phyloP scores from a whole-genome alignment of 2,888 invertebrate species.

The Agonum fuliginosum region DNA sequence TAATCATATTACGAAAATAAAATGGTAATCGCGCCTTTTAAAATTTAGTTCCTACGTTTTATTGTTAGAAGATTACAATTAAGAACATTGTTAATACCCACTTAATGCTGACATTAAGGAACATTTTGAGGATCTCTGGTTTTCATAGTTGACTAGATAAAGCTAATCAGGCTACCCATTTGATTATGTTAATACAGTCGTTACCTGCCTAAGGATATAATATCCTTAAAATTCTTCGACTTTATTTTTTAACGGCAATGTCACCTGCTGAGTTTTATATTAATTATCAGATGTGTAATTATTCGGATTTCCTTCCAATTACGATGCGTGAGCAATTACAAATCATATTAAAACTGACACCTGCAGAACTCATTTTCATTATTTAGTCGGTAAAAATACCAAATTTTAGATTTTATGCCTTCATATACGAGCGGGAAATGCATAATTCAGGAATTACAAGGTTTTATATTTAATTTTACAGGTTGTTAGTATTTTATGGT shows the following conservation, averaged over 20 bases:
- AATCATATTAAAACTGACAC: constrained; percentile 31
- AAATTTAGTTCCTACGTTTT: constrained; percentile 7
- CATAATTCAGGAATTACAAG: neutral
- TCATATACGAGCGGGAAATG: neutral
- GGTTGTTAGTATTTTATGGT: neutral
- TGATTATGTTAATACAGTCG: constrained; percentile 23
- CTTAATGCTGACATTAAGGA: neutral
- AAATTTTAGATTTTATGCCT: constrained; percentile 29
- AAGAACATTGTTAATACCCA: constrained; percentile 1
- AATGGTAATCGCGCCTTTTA: neutral
- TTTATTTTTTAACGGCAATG: constrained; percentile 15
- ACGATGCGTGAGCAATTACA: constrained; percentile 30
- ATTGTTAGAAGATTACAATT: constrained; percentile 31
- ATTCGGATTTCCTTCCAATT: constrained; percentile 43
- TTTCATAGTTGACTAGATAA: neutral
- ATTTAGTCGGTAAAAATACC: constrained; percentile 13
- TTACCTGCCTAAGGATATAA: neutral
- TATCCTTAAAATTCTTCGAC: neutral
- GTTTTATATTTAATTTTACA: neutral
- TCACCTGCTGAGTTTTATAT: constrained; percentile 42
- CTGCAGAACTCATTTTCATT: constrained; percentile 31
- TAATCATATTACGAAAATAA: constrained; percentile 18
- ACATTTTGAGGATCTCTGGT: neutral
- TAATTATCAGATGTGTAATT: constrained; percentile 39
- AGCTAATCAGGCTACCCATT: constrained; percentile 18